These are phyloP conservation scores for Xiphorhynchus elegans DNA, from an alignment of 2,113 vertebrate species.

Conservation along the genomic window DNA sequence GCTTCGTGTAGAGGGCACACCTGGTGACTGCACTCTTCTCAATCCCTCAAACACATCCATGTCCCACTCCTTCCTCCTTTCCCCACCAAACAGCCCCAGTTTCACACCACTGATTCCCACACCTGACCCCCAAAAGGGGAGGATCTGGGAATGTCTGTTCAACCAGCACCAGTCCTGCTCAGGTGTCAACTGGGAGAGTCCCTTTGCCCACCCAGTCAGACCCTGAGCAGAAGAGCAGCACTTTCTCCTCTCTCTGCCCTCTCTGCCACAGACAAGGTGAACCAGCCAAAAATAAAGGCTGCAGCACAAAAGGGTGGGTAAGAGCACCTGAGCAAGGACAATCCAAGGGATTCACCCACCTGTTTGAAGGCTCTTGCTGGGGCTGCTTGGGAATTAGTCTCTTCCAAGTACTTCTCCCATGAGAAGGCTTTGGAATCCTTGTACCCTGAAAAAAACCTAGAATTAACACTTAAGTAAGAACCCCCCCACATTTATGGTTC, in stretches of 20 bases:
- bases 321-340: neutral
- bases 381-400: slow-evolving; percentile 86
- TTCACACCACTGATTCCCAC: neutral
- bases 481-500: rapidly evolving
- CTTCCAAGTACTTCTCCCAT: slow-evolving; percentile 90
- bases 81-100: neutral
- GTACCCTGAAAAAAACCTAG: slow-evolving; percentile 72
- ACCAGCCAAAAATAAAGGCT: neutral
- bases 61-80: neutral
- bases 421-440: slow-evolving; percentile 85
- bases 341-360: slow-evolving; percentile 67
- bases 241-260: neutral
- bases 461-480: neutral
- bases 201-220: neutral
- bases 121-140: neutral
- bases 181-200: neutral
- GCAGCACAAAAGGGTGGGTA: neutral
- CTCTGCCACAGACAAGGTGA: neutral
- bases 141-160: neutral
- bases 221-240: neutral
- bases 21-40: neutral
- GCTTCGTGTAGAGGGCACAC: neutral
- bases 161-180: neutral
- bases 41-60: too few species aligned
- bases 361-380: slow-evolving; percentile 90